Conservation (phyloP, 2,797 vertebrate genomes). For the Halcyon leucocephala region DNA sequence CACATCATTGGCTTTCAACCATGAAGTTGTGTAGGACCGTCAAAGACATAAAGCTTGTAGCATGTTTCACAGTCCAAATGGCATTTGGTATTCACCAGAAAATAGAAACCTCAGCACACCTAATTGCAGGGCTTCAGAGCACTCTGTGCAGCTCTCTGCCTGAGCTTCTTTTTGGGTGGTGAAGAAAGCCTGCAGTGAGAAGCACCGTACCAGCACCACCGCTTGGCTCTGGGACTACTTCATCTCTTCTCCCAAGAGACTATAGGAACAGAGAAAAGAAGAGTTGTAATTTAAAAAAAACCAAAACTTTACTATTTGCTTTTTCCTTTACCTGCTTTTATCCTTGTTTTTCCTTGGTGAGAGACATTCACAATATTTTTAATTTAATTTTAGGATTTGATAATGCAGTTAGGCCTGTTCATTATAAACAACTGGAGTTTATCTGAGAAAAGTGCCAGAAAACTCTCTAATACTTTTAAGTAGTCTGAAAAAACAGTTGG, state of each 20-base stretch:
- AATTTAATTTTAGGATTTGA: neutral
- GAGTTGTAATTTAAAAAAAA: neutral
- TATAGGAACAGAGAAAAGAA: neutral
- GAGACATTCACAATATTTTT: neutral
- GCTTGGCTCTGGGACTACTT: neutral
- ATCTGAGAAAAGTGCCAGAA: neutral
- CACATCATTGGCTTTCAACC: neutral
- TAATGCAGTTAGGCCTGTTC: neutral
- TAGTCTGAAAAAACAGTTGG: neutral
- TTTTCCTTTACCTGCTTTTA: neutral
- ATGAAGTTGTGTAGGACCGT: neutral
- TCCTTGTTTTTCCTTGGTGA: neutral
- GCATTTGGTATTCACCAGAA: neutral
- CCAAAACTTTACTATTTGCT: neutral
- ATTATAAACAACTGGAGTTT: neutral
- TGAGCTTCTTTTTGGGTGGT: neutral
- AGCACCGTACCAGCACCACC: neutral
- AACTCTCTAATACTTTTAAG: neutral
- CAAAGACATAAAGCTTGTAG: neutral
- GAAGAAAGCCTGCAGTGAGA: neutral
- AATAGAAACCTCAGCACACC: neutral
- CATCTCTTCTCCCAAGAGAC: neutral
- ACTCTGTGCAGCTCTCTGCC: neutral
- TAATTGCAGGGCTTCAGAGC: neutral
- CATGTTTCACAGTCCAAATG: neutral